A percentile compares a stretch with the other conserved stretches of the same genome.
Evolutionary conservation across 2,888 invertebrate species (phyloP).

Genomic region (Aradus depressus): DNA sequence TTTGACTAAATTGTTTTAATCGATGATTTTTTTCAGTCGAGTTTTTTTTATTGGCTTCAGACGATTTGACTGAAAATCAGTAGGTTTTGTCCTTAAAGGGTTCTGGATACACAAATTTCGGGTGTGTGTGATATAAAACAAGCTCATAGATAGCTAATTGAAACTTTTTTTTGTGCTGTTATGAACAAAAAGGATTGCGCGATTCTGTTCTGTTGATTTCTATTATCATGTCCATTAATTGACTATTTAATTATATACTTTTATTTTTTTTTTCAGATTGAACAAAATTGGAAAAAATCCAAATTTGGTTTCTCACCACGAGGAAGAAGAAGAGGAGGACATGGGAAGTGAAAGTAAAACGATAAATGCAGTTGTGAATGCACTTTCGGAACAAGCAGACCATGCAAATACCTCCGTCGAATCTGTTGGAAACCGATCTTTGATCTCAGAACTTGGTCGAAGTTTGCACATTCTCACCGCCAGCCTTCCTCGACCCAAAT

Average conservation of each 20-base stretch:
- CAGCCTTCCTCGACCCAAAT: slow-evolving; percentile 64
- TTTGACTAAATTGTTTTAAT: too few species aligned
- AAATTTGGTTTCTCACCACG: slow-evolving; percentile 55
- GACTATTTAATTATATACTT: neutral
- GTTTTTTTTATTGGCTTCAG: too few species aligned
- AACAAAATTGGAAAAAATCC: slow-evolving; percentile 99
- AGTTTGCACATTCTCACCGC: slow-evolving; percentile 54
- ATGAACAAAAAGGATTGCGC: too few species aligned
- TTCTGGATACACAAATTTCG: too few species aligned
- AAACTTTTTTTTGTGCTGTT: too few species aligned
- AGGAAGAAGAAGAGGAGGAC: slow-evolving; percentile 43
- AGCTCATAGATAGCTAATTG: too few species aligned
- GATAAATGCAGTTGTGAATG: slow-evolving; percentile 86
- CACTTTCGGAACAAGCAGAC: slow-evolving; percentile 80
- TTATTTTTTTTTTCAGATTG: slow-evolving; percentile 44
- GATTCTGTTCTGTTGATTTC: slow-evolving; percentile 1
- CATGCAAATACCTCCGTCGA: slow-evolving; percentile 69
- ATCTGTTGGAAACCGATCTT: slow-evolving; percentile 42
- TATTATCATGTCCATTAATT: neutral
- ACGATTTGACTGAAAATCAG: too few species aligned
- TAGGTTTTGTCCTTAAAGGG: too few species aligned
- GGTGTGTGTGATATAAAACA: too few species aligned
- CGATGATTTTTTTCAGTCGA: too few species aligned
- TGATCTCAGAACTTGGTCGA: slow-evolving; percentile 49
- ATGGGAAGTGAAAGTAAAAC: slow-evolving; percentile 63